A percentile compares a stretch with the other conserved stretches of the same genome.
Evolutionary conservation across 1,140 invertebrate species (phyloP).

Genomic region (roundworm (Caenorhabditis elegans)): WBcel235 BX284606.5:10609501-10610000

Average conservation of each 20-base stretch:
- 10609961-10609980: constrained; percentile 20
- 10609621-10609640: no score
- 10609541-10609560: neutral
- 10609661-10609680: no score
- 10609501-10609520: constrained; percentile 17
- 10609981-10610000: constrained; percentile 21
- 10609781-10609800: no score
- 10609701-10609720: no score
- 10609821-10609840: constrained; percentile 7
- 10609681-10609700: no score
- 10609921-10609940: constrained; percentile 82
- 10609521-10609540: neutral
- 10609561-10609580: no score
- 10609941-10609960: constrained; percentile 34
- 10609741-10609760: no score
- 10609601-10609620: no score
- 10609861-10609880: constrained; percentile 90
- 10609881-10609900: constrained; percentile 89
- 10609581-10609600: no score
- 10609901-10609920: constrained; percentile 88
- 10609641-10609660: no score
- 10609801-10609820: neutral
- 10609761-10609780: no score
- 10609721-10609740: no score
- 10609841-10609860: constrained; percentile 86